Base-by-base conservation (phyloP, 2,797 vertebrate species). In the Threskiornis aethiopicus region DNA sequence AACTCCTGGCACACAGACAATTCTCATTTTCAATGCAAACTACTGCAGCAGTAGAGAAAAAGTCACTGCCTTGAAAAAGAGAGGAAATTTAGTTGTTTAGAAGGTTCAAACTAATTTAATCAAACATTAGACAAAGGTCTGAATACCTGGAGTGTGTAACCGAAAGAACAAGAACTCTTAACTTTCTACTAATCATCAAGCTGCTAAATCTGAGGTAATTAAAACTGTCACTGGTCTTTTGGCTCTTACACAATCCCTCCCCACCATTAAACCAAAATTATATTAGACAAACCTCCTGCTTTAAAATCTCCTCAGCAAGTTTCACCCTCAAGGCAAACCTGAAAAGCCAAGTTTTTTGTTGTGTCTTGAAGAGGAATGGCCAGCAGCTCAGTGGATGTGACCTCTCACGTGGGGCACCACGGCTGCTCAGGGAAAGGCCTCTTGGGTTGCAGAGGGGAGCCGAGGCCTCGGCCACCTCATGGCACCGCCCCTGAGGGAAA, bases 401-500 rank as follows among this genome's bases (percentile, higher is more conserved):
- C 6, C 29, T 35, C 42, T 33, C 2, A 1, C 1, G 1, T 3
- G 33, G 17, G 29, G n/a, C 35, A 25, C 35, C 16, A 5, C 0
- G 5, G 46, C 11, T 0, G 3, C 21, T 11, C 3, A 17, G n/a
- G 24, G 61, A 46, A 37, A 14, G 35, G 24, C 24, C n/a, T 47
- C 25, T 28, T 1, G 0, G 13, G 35, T 25, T 28, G 31, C 64
- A 16, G 47, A 59, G 37, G 25, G 46, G 3, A 57, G 24, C 17
- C 0, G 0, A 16, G 44, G 42, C 37, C 41, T 8, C 1, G 1
- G 58, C 14, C 0, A 0, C 49, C 37, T 77, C 65, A 24, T 0
- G 10, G 39, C 0, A 0, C 69, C 15, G 37, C 12, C 59, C 55
- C 20, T 3, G n/a, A 58, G 41, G 49, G 33, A 67, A 33, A 26